Evolutionary conservation across 2,888 invertebrate species (phyloP).

Genomic region (Drosophila algonquin): DNA sequence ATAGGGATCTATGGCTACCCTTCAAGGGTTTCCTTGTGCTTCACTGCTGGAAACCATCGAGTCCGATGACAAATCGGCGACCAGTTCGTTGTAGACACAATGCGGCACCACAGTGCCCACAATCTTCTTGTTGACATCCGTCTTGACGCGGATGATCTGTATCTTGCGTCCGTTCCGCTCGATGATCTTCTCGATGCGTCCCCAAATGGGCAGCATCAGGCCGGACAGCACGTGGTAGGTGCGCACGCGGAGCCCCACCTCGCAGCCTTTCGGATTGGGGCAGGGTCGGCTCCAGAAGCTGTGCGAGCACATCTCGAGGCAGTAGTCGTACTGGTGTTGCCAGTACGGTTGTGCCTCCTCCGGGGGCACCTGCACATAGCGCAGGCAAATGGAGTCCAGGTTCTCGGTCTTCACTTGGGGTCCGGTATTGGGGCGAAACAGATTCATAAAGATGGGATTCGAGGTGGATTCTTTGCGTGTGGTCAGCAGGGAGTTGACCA

Average conservation of each 20-base stretch:
- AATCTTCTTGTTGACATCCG: constrained; percentile 93
- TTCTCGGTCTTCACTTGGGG: constrained; percentile 93
- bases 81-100: constrained; percentile 91
- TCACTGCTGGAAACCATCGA: constrained; percentile 86
- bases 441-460: constrained; percentile 88
- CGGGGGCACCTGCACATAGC: constrained; percentile 91
- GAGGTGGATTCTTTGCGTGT: constrained; percentile 84
- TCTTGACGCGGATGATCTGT: constrained; percentile 97
- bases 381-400: constrained; percentile 93
- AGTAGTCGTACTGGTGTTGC: constrained; percentile 94
- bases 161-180: constrained; percentile 93
- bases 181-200: constrained; percentile 94
- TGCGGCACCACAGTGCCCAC: constrained; percentile 97
- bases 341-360: constrained; percentile 94
- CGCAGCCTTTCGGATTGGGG: constrained; percentile 92
- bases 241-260: constrained; percentile 95
- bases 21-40: constrained; percentile 78
- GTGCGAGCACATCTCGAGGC: constrained; percentile 94
- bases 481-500: neutral
- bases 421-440: constrained; percentile 96
- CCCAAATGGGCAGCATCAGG: constrained; percentile 98
- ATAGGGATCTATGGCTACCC: neutral
- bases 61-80: constrained; percentile 90
- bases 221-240: constrained; percentile 97
- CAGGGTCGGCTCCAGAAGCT: constrained; percentile 96